phyloP scores from a whole-genome alignment of 2,888 invertebrate species.

The Azorinus chamasolen region DNA sequence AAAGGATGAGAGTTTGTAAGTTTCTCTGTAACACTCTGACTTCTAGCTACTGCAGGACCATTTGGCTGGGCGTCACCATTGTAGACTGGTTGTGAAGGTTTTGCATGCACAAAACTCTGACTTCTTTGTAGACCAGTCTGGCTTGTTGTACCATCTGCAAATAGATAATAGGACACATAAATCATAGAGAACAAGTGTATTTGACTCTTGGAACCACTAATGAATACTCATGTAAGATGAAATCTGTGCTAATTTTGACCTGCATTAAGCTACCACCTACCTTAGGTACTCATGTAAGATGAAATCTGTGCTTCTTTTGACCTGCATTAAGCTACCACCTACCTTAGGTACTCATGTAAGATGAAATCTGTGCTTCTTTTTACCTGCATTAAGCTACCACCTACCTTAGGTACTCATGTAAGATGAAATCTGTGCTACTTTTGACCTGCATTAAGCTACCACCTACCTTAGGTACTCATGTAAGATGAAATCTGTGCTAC shows the following conservation, averaged over 20 bases:
- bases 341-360: too few relatives aligned
- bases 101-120: conserved; percentile 51
- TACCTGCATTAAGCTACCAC: too few relatives aligned
- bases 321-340: too few relatives aligned
- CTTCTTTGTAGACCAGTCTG: conserved; percentile 50
- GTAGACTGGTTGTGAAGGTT: conserved; percentile 32
- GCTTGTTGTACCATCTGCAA: conserved; percentile 45
- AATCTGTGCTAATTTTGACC: background rate
- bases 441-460: too few relatives aligned
- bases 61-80: conserved; percentile 20
- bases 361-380: too few relatives aligned
- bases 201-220: background rate
- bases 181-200: background rate
- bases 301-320: too few relatives aligned
- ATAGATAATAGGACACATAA: background rate
- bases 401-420: too few relatives aligned
- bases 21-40: conserved; percentile 46
- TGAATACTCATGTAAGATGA: background rate
- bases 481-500: too few relatives aligned
- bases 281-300: too few relatives aligned
- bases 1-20: background rate
- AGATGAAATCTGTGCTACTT: too few relatives aligned
- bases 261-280: too few relatives aligned
- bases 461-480: too few relatives aligned
- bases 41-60: conserved; percentile 1